A percentile compares a stretch with the other conserved stretches of the same genome.
Conservation (phyloP, 2,888 invertebrate genomes). For the Lysandra coridon region DNA sequence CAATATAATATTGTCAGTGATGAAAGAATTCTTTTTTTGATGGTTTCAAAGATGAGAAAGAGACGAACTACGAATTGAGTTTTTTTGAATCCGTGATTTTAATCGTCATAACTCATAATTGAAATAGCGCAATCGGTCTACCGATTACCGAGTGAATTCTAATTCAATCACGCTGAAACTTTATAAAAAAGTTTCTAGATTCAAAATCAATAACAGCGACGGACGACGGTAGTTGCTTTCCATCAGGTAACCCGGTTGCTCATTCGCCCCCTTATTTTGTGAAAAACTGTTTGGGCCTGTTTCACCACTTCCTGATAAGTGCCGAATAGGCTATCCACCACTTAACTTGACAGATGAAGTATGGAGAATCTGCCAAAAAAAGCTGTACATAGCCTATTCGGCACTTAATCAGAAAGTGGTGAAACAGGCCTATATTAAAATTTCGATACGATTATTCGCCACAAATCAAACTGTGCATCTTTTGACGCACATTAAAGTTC, state of each 20-base stretch:
- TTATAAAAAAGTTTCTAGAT: background rate
- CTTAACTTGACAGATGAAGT: no score
- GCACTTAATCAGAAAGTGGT: no score
- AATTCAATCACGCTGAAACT: background rate
- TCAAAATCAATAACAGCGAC: background rate
- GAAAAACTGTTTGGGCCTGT: background rate
- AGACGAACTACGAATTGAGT: no score
- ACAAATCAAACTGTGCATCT: background rate
- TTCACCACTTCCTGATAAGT: no score
- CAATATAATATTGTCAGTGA: background rate
- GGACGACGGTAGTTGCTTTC: no score
- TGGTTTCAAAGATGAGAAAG: no score
- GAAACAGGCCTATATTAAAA: background rate
- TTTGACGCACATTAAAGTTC: conserved; percentile 20
- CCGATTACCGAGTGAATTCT: no score
- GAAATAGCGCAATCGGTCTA: background rate
- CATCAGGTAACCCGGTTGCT: no score
- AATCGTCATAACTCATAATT: background rate
- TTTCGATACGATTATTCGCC: background rate
- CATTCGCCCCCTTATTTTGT: background rate
- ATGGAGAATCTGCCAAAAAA: no score
- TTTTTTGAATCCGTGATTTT: background rate
- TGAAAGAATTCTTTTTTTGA: background rate
- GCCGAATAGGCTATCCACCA: no score
- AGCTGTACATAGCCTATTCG: no score